These are phyloP conservation scores for Eupleurogrammus muticus DNA, from an alignment of 2,797 vertebrate genomes.

Conservation along the genomic window DNA sequence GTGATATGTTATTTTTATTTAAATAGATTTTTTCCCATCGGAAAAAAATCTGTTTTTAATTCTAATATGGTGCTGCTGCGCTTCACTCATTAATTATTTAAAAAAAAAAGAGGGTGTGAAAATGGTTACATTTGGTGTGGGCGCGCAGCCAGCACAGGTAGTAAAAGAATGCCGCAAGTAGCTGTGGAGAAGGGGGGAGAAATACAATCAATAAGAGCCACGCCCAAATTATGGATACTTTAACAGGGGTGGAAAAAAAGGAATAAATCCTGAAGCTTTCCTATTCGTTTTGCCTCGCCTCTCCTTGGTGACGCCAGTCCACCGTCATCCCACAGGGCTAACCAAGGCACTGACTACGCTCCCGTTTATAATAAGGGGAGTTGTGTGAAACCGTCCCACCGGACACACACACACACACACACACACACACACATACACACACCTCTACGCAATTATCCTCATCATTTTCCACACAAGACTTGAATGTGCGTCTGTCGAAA, in stretches of 20 bases:
- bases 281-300: slow-evolving; percentile 81
- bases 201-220: slow-evolving; percentile 56
- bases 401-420: no score
- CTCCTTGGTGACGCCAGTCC: slow-evolving; percentile 83
- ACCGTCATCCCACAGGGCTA: slow-evolving; percentile 78
- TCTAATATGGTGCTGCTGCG: slow-evolving; percentile 13
- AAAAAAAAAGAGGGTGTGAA: slow-evolving; percentile 65
- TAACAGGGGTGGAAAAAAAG: slow-evolving; percentile 16
- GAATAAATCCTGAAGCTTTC: slow-evolving; percentile 64
- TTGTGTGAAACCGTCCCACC: slow-evolving; percentile 77
- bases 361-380: slow-evolving; percentile 80
- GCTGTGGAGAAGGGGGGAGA: slow-evolving; percentile 9
- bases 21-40: background rate
- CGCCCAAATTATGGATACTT: slow-evolving; percentile 69
- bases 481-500: slow-evolving; percentile 16
- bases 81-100: slow-evolving; percentile 69
- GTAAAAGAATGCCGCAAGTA: slow-evolving; percentile 48
- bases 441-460: slow-evolving; percentile 66
- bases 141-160: slow-evolving; percentile 16
- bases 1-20: slow-evolving; percentile 2
- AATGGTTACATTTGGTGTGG: slow-evolving; percentile 33
- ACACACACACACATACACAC: no score
- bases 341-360: slow-evolving; percentile 71
- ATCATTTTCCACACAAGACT: slow-evolving; percentile 46
- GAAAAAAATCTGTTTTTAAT: slow-evolving; percentile 15